A percentile compares a stretch with the other conserved stretches of the same genome.
Conservation (phyloP, 2,113 vertebrate species). For the Nanorana parkeri region DNA sequence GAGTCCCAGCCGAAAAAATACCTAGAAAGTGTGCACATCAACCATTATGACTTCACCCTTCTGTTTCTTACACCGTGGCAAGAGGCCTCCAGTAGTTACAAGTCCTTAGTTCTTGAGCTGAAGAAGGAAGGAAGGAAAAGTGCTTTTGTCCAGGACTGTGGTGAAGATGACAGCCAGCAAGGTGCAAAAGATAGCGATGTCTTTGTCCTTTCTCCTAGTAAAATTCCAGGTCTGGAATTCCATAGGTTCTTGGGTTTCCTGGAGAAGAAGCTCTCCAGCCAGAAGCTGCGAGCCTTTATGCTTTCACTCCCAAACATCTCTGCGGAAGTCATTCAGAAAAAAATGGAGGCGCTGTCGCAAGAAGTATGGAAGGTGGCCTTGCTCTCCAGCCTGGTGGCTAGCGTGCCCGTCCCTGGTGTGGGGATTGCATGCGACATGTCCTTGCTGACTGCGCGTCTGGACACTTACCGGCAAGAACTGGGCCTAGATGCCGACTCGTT, state of each 20-base stretch:
- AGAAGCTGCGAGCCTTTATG: constrained; percentile 53
- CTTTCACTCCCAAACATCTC: constrained; percentile 59
- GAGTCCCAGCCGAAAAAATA: constrained; percentile 40
- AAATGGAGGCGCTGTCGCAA: constrained; percentile 63
- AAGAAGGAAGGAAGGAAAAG: constrained; percentile 62
- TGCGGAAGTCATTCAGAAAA: constrained; percentile 47
- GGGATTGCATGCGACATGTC: constrained; percentile 55
- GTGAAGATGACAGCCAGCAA: constrained; percentile 57
- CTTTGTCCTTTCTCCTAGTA: constrained; percentile 55
- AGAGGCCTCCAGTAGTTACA: constrained; percentile 61
- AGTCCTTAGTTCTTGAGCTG: constrained; percentile 64
- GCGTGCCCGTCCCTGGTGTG: constrained; percentile 18
- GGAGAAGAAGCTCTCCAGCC: constrained; percentile 43
- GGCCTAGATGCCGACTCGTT: constrained; percentile 64
- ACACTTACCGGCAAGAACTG: constrained; percentile 62
- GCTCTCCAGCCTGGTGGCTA: constrained; percentile 58
- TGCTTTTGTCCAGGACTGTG: constrained; percentile 63
- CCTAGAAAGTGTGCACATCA: constrained; percentile 32
- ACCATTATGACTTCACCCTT: constrained; percentile 71
- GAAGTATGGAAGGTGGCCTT: constrained; percentile 58
- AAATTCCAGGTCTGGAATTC: constrained; percentile 50
- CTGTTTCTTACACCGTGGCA: constrained; percentile 65
- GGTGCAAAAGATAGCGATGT: constrained; percentile 24
- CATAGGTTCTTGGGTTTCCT: constrained; percentile 37
- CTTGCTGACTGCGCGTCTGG: constrained; percentile 61